These are phyloP conservation scores for Andinoacara biseriatus DNA, from an alignment of 2,113 vertebrate genomes.

Conservation along the genomic window DNA sequence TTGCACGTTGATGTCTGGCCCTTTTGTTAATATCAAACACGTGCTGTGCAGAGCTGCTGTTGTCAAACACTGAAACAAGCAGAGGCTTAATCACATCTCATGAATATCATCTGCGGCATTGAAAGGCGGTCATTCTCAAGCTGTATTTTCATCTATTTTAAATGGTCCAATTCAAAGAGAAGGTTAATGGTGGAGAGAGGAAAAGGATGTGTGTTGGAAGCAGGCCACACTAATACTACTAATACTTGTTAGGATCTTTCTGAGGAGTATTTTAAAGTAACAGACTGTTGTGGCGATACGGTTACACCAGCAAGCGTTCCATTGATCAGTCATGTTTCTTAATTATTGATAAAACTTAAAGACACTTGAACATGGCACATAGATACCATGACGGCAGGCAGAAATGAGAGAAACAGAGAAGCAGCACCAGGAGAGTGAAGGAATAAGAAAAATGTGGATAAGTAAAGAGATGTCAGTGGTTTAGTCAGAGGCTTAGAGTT, in stretches of 20 bases:
- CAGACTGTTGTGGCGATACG: neutral
- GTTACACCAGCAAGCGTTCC: neutral
- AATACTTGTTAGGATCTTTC: neutral
- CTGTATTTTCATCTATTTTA: neutral
- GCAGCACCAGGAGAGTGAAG: neutral
- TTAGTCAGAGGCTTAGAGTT: slow-evolving; percentile 35
- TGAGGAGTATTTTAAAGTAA: fast-evolving
- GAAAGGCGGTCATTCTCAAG: neutral
- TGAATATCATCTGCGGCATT: neutral
- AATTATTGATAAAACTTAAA: neutral
- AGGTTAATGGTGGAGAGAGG: neutral
- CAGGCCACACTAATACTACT: neutral
- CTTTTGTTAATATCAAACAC: neutral
- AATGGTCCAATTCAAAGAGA: no score
- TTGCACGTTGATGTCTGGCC: neutral
- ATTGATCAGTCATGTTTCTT: no score
- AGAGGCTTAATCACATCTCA: neutral
- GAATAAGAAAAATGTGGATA: neutral
- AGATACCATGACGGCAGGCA: neutral
- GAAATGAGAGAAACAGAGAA: neutral
- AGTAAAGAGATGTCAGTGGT: slow-evolving; percentile 16
- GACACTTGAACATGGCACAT: neutral
- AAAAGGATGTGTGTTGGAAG: neutral
- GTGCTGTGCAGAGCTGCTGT: neutral
- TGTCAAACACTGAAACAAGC: neutral